phyloP scores from a whole-genome alignment of 2,797 vertebrate genomes.

The Macrochelys suwanniensis region DNA sequence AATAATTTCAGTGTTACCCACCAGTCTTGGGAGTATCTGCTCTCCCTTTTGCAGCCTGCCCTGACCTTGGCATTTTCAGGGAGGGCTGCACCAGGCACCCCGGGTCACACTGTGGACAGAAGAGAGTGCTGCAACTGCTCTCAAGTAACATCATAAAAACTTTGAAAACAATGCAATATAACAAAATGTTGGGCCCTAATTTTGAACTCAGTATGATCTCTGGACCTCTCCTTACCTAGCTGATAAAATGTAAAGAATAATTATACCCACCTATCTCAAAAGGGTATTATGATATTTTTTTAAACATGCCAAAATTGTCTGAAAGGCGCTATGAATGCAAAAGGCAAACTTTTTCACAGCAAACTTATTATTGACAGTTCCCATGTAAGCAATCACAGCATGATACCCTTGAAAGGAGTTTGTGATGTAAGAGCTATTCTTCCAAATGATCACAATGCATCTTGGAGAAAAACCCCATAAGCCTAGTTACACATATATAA shows the following conservation, averaged over 20 bases:
- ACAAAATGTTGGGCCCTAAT: not conserved
- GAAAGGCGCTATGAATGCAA: not conserved
- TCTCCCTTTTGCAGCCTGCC: too few relatives aligned
- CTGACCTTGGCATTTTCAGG: too few relatives aligned
- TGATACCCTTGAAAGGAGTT: not conserved
- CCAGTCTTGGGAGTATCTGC: too few relatives aligned
- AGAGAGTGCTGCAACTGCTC: not conserved
- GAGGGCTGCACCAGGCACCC: not conserved
- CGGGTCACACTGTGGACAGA: not conserved
- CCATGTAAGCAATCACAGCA: not conserved
- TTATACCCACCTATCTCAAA: not conserved
- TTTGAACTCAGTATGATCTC: not conserved
- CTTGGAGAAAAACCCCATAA: too few relatives aligned
- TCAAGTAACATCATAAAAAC: not conserved
- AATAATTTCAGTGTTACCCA: too few relatives aligned
- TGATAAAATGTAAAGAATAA: not conserved
- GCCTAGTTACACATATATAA: too few relatives aligned
- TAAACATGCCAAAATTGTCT: not conserved
- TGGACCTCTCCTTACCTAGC: not conserved
- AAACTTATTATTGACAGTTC: not conserved
- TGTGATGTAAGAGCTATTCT: not conserved
- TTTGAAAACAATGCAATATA: not conserved
- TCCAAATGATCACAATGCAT: not conserved
- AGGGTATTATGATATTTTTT: not conserved
- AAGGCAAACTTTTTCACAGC: not conserved